Percentiles rank a stretch among this genome's conserved stretches.
These are phyloP conservation scores for Neolamprologus fasciatus DNA, from an alignment of 2,113 vertebrate species.

Conservation along the genomic window DNA sequence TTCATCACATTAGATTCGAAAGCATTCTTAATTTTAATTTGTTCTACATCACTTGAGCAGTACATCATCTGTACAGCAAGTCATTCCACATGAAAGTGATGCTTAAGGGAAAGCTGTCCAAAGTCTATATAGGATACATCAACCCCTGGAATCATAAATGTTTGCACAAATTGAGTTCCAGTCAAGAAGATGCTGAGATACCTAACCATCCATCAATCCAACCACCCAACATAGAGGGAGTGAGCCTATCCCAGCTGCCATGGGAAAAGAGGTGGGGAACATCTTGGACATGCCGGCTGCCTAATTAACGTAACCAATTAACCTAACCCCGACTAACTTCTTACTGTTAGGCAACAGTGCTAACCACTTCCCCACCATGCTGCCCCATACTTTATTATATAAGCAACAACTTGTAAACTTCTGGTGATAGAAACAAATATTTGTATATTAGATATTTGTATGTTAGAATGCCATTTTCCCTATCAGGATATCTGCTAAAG, in stretches of 20 bases:
- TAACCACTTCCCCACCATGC: neutral
- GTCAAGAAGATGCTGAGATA: neutral
- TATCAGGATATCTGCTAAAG: neutral
- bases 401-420: neutral
- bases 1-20: neutral
- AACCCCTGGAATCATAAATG: neutral
- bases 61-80: neutral
- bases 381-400: neutral
- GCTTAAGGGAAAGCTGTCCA: neutral
- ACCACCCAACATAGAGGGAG: neutral
- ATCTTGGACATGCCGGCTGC: neutral
- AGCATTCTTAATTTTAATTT: neutral
- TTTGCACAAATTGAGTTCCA: neutral
- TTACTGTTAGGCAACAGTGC: neutral
- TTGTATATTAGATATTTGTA: neutral
- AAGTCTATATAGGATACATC: neutral
- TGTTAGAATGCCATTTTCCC: neutral
- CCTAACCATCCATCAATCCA: neutral
- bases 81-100: neutral
- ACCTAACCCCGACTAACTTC: neutral
- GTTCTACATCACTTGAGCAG: neutral
- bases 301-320: neutral
- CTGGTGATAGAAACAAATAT: neutral
- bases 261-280: neutral
- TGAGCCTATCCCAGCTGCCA: neutral